phyloP scores from a whole-genome alignment of 2,888 invertebrate species.

The Pemphredon lugubris region DNA sequence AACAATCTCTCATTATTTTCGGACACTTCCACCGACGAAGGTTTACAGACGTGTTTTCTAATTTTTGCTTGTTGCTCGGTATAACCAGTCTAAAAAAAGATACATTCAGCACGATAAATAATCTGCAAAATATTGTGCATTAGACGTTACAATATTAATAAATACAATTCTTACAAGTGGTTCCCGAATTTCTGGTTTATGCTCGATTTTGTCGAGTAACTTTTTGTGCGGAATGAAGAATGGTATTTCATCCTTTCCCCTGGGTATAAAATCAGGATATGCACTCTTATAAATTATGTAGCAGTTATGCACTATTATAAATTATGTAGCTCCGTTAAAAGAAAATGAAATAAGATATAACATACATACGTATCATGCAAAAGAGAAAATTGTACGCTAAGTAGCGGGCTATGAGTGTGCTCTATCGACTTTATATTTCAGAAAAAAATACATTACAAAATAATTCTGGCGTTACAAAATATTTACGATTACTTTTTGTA shows the following conservation, averaged over 20 bases:
- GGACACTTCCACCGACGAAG: conserved; percentile 29
- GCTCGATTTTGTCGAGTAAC: conserved; percentile 85
- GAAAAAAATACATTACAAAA: neutral
- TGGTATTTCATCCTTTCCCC: conserved; percentile 78
- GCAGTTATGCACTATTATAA: too few relatives aligned
- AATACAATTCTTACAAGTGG: conserved; percentile 83
- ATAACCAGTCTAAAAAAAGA: conserved; percentile 82
- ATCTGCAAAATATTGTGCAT: too few relatives aligned
- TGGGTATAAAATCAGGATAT: neutral
- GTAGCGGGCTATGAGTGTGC: too few relatives aligned
- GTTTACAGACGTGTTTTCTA: conserved; percentile 75
- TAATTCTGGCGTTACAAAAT: neutral
- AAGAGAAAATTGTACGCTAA: too few relatives aligned
- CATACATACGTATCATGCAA: too few relatives aligned
- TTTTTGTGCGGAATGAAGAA: conserved; percentile 85
- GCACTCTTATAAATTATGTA: too few relatives aligned
- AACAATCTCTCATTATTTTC: neutral
- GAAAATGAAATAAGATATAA: too few relatives aligned
- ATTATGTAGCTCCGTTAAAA: too few relatives aligned
- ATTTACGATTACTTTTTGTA: conserved; percentile 25
- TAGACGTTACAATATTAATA: too few relatives aligned
- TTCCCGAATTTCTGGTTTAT: conserved; percentile 83
- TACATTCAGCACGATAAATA: neutral
- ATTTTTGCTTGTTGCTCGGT: conserved; percentile 81
- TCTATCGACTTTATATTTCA: neutral